Evolutionary conservation across 1,140 invertebrate genomes (phyloP), one percentile per base, ranked within the genome.

Genomic region (Sesamia nonagrioides): DNA sequence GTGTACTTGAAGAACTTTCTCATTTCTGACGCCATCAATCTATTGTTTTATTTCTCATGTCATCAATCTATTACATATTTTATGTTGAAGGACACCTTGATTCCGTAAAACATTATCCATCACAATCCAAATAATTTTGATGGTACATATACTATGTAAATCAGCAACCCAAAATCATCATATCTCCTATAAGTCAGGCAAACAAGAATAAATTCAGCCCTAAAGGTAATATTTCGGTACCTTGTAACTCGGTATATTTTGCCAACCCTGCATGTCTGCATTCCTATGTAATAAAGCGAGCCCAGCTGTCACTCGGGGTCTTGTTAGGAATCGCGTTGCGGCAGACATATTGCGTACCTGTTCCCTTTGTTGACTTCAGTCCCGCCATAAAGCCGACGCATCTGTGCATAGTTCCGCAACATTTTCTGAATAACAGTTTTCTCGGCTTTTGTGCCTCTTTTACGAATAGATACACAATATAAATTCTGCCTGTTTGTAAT

Each of bases 291-390:
- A 66, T 66, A 66, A 66, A 66, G 61, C 11, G 1, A 18, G 37
- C 1, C 21, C 61, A 66, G 61, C 61, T 66, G 61, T 66, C 61
- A 66, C 61, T 40, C 54, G 21, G 54, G 2, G 4, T 18, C 7
- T 2, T n/a, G 60, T 9, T 58, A 58, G 13, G 21, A 58, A 33
- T 58, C 61, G 37, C 8, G 61, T 21, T 42, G 56, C 56, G n/a
- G 37, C 61, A 40, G 61, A 66, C 61, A 66, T 66, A 66, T 66
- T 66, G 61, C 61, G 37, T 21, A 66, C 61, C 61, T 66, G 37
- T 40, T 18, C 61, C 37, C 61, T 42, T 66, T 66, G 61, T 66
- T 66, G 61, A 66, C 61, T 66, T 1, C 8, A 66, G 17, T 15
- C 37, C n/a, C 35, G 17, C 35, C 33, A 60, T 15, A 60, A 42